Evolutionary conservation across 2,888 invertebrate genomes (phyloP).

Genomic region (Orchestes rusci): DNA sequence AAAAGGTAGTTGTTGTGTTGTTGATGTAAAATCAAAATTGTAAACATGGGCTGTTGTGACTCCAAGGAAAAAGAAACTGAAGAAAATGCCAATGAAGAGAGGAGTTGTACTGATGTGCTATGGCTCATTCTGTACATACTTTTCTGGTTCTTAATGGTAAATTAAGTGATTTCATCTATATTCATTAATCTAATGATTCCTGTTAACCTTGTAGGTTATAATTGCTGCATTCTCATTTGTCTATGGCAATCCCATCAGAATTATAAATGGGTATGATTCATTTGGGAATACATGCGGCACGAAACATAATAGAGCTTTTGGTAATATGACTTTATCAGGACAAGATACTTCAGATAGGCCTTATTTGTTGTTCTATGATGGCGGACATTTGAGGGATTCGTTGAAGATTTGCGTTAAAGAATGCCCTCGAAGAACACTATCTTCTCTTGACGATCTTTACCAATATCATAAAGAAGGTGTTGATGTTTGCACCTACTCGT

Average conservation of each 20-base stretch:
- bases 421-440: constrained; percentile 68
- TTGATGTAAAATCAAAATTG: too few relatives aligned
- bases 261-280: constrained; percentile 88
- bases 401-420: constrained; percentile 83
- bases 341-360: constrained; percentile 71
- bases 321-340: constrained; percentile 69
- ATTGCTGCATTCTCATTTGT: constrained; percentile 82
- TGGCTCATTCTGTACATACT: constrained; percentile 72
- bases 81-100: constrained; percentile 43
- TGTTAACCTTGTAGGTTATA: constrained; percentile 53
- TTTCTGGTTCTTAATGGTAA: constrained; percentile 82
- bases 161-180: neutral
- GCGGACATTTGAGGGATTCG: constrained; percentile 65
- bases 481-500: constrained; percentile 69
- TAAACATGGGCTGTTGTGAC: constrained; percentile 60
- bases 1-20: too few relatives aligned
- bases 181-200: constrained; percentile 8
- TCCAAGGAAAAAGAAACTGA: constrained; percentile 52
- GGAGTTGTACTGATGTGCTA: constrained; percentile 76
- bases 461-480: constrained; percentile 69
- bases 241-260: constrained; percentile 76
- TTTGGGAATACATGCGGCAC: constrained; percentile 93
- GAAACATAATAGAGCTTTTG: constrained; percentile 66
- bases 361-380: constrained; percentile 77
- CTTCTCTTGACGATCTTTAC: constrained; percentile 59